Evolutionary conservation across 2,888 invertebrate species (phyloP).

Genomic region (Epistrophella euchroma): DNA sequence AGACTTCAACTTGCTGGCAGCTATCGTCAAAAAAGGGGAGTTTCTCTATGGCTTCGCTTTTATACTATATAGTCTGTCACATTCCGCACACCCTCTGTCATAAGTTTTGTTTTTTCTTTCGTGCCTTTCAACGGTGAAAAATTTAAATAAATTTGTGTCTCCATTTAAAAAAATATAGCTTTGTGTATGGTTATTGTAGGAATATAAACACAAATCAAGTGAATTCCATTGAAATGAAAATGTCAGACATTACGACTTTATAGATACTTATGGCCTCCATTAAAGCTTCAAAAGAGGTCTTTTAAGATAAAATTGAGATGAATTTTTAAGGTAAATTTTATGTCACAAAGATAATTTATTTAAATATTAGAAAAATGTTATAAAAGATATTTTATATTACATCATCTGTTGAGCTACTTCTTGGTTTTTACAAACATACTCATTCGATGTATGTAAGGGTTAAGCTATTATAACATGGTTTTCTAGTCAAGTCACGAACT

Average conservation of each 20-base stretch:
- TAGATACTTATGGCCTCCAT: conserved; percentile 13
- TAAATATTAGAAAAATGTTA: neutral
- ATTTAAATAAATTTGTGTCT: conserved; percentile 66
- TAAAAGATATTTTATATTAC: neutral
- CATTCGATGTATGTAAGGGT: neutral
- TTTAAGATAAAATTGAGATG: conserved; percentile 47
- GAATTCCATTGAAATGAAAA: conserved; percentile 44
- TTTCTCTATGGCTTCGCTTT: conserved; percentile 33
- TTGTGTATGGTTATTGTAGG: neutral
- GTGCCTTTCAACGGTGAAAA: conserved; percentile 42
- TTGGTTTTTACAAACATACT: neutral
- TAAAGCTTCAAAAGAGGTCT: conserved; percentile 1
- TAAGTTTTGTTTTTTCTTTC: conserved; percentile 41
- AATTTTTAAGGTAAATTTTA: conserved; percentile 47
- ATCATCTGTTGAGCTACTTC: conserved; percentile 20
- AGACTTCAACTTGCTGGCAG: conserved; percentile 57
- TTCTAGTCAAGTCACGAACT: conserved; percentile 56
- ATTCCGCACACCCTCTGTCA: conserved; percentile 70
- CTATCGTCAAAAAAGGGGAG: conserved; percentile 54
- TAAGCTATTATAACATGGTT: neutral
- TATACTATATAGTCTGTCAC: conserved; percentile 49
- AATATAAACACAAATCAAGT: conserved; percentile 32
- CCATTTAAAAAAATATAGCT: conserved; percentile 42
- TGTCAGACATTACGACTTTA: conserved; percentile 40
- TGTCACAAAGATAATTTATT: conserved; percentile 21